These are phyloP conservation scores for Melanchra persicariae DNA, from an alignment of 2,888 invertebrate species.

Conservation along the genomic window DNA sequence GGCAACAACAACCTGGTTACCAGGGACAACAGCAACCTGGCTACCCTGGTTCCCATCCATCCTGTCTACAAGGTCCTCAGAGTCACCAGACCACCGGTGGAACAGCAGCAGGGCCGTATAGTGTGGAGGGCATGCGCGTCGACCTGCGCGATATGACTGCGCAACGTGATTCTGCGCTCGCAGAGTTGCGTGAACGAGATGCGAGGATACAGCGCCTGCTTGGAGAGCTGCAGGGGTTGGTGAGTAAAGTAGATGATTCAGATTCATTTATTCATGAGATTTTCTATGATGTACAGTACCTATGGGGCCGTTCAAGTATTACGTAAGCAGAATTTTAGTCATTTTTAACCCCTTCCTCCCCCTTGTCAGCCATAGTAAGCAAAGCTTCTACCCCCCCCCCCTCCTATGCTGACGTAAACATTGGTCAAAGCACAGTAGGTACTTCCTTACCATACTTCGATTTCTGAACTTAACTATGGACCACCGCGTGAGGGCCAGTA, in stretches of 20 bases:
- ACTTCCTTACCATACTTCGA: too few species aligned
- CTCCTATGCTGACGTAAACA: too few species aligned
- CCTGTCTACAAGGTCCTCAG: slow-evolving; percentile 39
- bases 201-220: slow-evolving; percentile 92
- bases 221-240: slow-evolving; percentile 92
- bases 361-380: too few species aligned
- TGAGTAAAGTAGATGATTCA: slow-evolving; percentile 71
- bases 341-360: too few species aligned
- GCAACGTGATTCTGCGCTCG: slow-evolving; percentile 81
- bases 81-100: slow-evolving; percentile 3
- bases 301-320: too few species aligned
- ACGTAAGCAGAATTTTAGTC: too few species aligned
- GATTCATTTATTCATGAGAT: too few species aligned
- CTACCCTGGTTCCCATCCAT: slow-evolving; percentile 33
- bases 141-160: slow-evolving; percentile 83
- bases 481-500: too few species aligned
- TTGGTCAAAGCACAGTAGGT: too few species aligned
- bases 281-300: too few species aligned
- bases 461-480: too few species aligned
- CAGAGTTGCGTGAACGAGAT: slow-evolving; percentile 89
- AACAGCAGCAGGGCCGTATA: slow-evolving; percentile 54
- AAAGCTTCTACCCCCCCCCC: too few species aligned
- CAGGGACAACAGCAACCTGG: slow-evolving; percentile 32
- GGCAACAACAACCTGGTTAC: slow-evolving; percentile 31
- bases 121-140: slow-evolving; percentile 80